Percentiles rank a stretch among this genome's conserved stretches.
Evolutionary conservation across 2,113 vertebrate genomes (phyloP).

Genomic region (Anguilla japonica): DNA sequence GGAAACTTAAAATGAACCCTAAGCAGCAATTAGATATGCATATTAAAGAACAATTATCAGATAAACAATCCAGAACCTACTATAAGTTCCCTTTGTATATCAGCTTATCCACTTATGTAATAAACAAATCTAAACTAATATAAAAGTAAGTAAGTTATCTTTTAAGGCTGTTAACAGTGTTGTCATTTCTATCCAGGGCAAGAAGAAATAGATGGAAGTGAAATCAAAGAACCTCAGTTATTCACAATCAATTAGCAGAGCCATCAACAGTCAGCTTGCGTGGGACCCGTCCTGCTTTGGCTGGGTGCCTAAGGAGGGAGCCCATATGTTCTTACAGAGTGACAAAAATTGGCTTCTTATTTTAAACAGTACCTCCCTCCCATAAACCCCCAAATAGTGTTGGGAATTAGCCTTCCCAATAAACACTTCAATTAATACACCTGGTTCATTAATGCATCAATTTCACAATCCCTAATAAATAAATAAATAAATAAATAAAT

Average conservation of each 20-base stretch:
- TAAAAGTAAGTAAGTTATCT: neutral
- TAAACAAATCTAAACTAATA: neutral
- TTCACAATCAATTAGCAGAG: neutral
- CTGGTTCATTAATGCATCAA: neutral
- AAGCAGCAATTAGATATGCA: neutral
- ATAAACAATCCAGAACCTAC: neutral
- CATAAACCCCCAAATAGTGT: neutral
- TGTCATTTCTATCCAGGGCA: neutral
- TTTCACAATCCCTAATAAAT: neutral
- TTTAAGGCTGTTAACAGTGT: neutral
- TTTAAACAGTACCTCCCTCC: neutral
- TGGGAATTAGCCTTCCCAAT: neutral
- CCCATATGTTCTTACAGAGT: neutral
- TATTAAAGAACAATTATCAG: neutral
- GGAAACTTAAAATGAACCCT: neutral
- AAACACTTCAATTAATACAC: neutral
- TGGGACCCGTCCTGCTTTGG: neutral
- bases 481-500: neutral
- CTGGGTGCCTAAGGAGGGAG: neutral
- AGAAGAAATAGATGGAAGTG: neutral
- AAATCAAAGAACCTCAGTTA: neutral
- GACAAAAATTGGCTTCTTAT: constrained; percentile 2
- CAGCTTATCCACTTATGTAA: neutral
- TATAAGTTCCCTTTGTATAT: neutral
- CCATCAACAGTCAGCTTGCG: neutral